phyloP scores from a whole-genome alignment of 2,888 invertebrate species.

The Himalopsyche kuldschensis region DNA sequence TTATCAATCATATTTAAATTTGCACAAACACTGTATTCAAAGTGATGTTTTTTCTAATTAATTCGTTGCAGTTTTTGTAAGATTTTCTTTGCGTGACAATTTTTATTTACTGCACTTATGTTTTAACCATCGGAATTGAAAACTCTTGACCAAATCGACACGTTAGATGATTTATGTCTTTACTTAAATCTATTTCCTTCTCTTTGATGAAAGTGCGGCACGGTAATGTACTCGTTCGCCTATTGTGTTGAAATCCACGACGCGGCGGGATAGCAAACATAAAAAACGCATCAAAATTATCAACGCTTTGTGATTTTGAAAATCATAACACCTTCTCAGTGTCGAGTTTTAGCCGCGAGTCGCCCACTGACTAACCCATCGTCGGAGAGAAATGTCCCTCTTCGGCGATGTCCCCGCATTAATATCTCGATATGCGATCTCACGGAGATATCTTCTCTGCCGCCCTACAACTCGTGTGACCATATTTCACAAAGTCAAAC shows the following conservation, averaged over 20 bases:
- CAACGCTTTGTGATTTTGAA: slow-evolving; percentile 9
- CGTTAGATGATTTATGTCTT: too few species aligned
- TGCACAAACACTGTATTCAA: too few species aligned
- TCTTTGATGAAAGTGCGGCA: neutral
- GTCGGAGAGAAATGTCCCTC: neutral
- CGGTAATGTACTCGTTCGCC: neutral
- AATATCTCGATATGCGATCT: slow-evolving; percentile 17
- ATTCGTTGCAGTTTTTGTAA: too few species aligned
- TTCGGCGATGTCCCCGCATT: slow-evolving; percentile 18
- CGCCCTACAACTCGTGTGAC: neutral
- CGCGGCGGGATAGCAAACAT: neutral
- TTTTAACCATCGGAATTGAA: too few species aligned
- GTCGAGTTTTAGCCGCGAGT: neutral
- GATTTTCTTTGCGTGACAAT: too few species aligned
- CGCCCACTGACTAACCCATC: slow-evolving; percentile 7
- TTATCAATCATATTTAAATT: too few species aligned
- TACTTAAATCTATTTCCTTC: neutral
- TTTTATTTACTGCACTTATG: too few species aligned
- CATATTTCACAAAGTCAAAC: neutral
- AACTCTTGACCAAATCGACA: too few species aligned
- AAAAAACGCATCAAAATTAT: slow-evolving; percentile 14
- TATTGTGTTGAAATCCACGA: neutral
- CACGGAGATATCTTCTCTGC: slow-evolving; percentile 11
- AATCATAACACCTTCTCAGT: slow-evolving; percentile 26
- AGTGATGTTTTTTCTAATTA: too few species aligned